Conservation (phyloP, 1,140 invertebrate species). For the Mactra quadrangularis region DNA sequence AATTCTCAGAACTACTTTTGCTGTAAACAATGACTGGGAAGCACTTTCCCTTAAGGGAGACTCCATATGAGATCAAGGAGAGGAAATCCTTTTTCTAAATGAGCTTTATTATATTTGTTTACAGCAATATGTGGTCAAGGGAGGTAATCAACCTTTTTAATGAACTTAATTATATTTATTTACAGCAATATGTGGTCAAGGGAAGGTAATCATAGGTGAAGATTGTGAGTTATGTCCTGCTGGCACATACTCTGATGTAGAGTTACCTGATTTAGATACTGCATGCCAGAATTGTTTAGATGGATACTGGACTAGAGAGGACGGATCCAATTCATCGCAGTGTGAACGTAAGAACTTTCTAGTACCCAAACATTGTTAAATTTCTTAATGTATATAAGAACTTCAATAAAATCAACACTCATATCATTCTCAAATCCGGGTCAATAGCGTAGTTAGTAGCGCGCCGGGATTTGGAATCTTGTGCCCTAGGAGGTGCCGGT, state of each 20-base stretch:
- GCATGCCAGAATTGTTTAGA: neutral
- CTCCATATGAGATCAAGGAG: too few relatives aligned
- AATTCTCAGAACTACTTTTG: too few relatives aligned
- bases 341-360: slow-evolving; percentile 19
- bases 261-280: neutral
- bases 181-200: slow-evolving; percentile 5
- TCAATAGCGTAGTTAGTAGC: too few relatives aligned
- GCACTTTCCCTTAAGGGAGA: too few relatives aligned
- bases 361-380: neutral
- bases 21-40: too few relatives aligned
- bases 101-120: neutral
- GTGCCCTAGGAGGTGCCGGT: too few relatives aligned
- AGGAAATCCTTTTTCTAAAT: too few relatives aligned
- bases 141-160: too few relatives aligned
- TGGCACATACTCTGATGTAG: slow-evolving; percentile 13
- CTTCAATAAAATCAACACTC: too few relatives aligned
- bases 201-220: neutral
- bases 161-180: neutral
- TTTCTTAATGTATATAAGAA: neutral
- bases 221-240: neutral
- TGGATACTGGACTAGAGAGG: neutral
- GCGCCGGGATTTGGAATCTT: too few relatives aligned
- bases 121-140: too few relatives aligned
- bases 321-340: slow-evolving; percentile 8
- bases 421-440: too few relatives aligned